Percentiles rank a stretch among this genome's conserved stretches.
These are phyloP conservation scores for Hypomecis atomaria DNA, from an alignment of 2,888 invertebrate species.

Conservation along the genomic window DNA sequence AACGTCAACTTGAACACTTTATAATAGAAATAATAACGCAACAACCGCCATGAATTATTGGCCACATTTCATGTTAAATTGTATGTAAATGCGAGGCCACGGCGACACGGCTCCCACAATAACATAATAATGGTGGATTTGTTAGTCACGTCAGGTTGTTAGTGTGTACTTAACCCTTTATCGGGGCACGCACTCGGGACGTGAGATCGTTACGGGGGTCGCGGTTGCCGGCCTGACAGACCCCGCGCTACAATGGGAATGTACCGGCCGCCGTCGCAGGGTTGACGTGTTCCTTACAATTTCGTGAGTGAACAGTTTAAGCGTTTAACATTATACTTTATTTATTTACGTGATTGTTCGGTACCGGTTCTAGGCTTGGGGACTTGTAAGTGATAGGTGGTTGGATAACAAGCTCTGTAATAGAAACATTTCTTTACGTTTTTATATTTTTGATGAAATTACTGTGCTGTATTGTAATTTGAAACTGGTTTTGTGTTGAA, in stretches of 20 bases:
- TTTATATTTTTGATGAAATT: neutral
- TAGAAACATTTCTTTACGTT: neutral
- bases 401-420: slow-evolving; percentile 13
- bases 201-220: slow-evolving; percentile 81
- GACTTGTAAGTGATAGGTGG: slow-evolving; percentile 17
- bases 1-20: slow-evolving; percentile 77
- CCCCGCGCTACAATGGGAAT: slow-evolving; percentile 55
- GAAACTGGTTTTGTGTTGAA: too few species aligned
- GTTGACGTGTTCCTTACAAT: slow-evolving; percentile 39
- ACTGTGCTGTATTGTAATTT: too few species aligned
- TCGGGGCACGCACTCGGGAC: slow-evolving; percentile 82
- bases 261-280: slow-evolving; percentile 27
- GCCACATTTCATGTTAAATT: slow-evolving; percentile 84
- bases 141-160: slow-evolving; percentile 84
- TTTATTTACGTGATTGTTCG: slow-evolving; percentile 37
- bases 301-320: slow-evolving; percentile 43
- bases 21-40: slow-evolving; percentile 82
- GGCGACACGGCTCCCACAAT: slow-evolving; percentile 82
- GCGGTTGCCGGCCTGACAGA: slow-evolving; percentile 52
- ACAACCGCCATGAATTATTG: slow-evolving; percentile 80
- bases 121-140: slow-evolving; percentile 84
- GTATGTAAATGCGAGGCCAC: slow-evolving; percentile 81
- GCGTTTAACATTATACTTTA: slow-evolving; percentile 41
- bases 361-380: slow-evolving; percentile 32
- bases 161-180: slow-evolving; percentile 84